Conservation (phyloP, 2,888 invertebrate species). For the Plebejus anna region DNA sequence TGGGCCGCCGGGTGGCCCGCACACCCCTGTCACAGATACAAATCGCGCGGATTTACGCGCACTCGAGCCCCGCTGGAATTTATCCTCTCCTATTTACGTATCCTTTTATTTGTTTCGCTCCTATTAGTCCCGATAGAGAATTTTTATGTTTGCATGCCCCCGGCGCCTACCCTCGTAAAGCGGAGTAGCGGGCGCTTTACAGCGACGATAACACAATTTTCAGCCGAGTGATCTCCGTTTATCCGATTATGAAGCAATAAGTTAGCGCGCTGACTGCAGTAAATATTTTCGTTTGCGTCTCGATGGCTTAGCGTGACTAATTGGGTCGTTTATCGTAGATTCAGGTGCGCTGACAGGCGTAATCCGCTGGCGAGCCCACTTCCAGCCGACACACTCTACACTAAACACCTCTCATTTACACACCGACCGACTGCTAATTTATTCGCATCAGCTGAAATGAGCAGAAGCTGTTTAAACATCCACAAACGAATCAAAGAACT, state of each 20-base stretch:
- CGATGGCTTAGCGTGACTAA: slow-evolving; percentile 63
- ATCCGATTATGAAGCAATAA: slow-evolving; percentile 74
- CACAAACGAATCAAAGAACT: background rate
- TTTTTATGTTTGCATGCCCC: slow-evolving; percentile 77
- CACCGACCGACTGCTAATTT: background rate
- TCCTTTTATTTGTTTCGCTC: slow-evolving; percentile 79
- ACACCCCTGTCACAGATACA: slow-evolving; percentile 77
- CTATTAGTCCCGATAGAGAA: slow-evolving; percentile 80
- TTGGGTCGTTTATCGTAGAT: slow-evolving; percentile 60
- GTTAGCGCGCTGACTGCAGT: slow-evolving; percentile 59
- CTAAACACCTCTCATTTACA: slow-evolving; percentile 28
- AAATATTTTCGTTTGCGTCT: slow-evolving; percentile 66
- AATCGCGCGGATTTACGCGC: slow-evolving; percentile 80
- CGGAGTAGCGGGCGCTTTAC: slow-evolving; percentile 74
- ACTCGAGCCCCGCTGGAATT: slow-evolving; percentile 77
- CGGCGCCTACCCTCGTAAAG: slow-evolving; percentile 74
- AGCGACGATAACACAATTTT: slow-evolving; percentile 74
- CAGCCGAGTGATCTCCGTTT: slow-evolving; percentile 64
- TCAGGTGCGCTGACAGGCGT: slow-evolving; percentile 65
- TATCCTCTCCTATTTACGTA: slow-evolving; percentile 78
- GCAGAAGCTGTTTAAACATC: background rate
- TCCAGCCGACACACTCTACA: slow-evolving; percentile 22
- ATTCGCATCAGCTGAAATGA: background rate
- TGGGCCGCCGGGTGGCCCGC: slow-evolving; percentile 44
- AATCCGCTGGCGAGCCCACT: slow-evolving; percentile 50